Conservation (phyloP, 2,113 vertebrate species). For the Piliocolobus tephrosceles region DNA sequence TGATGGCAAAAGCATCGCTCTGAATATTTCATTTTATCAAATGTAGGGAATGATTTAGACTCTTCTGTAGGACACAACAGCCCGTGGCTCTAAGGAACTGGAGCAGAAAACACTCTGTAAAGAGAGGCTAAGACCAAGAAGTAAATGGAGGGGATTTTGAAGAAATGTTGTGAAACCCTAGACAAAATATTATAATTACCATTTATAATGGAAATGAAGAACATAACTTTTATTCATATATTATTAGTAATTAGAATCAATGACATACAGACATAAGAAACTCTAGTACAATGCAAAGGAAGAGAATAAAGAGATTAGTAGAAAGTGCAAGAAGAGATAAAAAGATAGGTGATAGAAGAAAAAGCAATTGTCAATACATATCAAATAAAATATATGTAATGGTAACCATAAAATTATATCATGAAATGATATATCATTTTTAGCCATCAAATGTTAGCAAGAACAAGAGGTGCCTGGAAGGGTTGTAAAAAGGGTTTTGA, state of each 20-base stretch:
- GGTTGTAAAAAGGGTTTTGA: background rate
- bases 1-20: background rate
- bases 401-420: background rate
- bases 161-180: background rate
- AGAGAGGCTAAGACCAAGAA: background rate
- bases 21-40: conserved; percentile 48
- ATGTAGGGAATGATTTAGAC: background rate
- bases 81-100: background rate
- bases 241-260: background rate
- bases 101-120: background rate
- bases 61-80: background rate
- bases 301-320: background rate
- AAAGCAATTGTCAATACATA: background rate
- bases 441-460: background rate
- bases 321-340: background rate
- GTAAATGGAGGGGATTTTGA: background rate
- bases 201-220: background rate
- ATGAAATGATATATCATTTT: background rate
- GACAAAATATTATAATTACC: background rate
- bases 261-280: background rate
- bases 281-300: background rate
- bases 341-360: background rate
- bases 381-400: background rate
- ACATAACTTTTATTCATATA: background rate
- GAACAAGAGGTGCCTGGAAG: background rate